A percentile compares a stretch with the other conserved stretches of the same genome.
phyloP scores from a whole-genome alignment of 2,888 invertebrate species.

The Allacma fusca region DNA sequence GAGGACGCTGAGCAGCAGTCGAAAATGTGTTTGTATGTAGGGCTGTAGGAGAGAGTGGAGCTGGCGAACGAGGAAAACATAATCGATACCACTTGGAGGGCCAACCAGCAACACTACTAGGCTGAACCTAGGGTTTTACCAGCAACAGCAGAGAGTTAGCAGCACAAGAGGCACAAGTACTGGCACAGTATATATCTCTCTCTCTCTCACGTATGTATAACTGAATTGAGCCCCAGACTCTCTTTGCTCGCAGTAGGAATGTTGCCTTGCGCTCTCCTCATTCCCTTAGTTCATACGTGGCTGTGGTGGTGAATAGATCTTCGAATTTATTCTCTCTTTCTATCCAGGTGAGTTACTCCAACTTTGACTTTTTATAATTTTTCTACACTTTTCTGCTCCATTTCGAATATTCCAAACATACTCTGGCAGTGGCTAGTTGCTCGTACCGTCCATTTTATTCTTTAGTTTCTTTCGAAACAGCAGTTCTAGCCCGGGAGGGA shows the following conservation, averaged over 20 bases:
- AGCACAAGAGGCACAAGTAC: conserved; percentile 14
- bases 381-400: conserved; percentile 11
- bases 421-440: neutral
- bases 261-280: conserved; percentile 54
- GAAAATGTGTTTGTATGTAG: conserved; percentile 20
- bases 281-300: conserved; percentile 59
- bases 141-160: conserved; percentile 5
- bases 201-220: neutral
- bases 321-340: conserved; percentile 49
- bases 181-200: neutral
- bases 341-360: conserved; percentile 50
- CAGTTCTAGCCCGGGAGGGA: neutral
- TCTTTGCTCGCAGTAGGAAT: conserved; percentile 30
- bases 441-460: neutral
- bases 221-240: conserved; percentile 34
- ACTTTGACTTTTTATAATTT: conserved; percentile 19
- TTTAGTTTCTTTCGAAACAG: neutral
- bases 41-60: conserved; percentile 10
- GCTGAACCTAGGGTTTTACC: conserved; percentile 20
- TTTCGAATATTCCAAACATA: neutral
- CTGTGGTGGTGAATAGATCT: conserved; percentile 60
- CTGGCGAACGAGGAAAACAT: conserved; percentile 39
- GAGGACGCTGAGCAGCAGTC: conserved; percentile 27
- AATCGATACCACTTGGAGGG: conserved; percentile 50
- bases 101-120: conserved; percentile 29